Percentiles rank a stretch among this genome's conserved stretches.
phyloP scores from a whole-genome alignment of 1,140 invertebrate species.

The Branchinecta lynchi region DNA sequence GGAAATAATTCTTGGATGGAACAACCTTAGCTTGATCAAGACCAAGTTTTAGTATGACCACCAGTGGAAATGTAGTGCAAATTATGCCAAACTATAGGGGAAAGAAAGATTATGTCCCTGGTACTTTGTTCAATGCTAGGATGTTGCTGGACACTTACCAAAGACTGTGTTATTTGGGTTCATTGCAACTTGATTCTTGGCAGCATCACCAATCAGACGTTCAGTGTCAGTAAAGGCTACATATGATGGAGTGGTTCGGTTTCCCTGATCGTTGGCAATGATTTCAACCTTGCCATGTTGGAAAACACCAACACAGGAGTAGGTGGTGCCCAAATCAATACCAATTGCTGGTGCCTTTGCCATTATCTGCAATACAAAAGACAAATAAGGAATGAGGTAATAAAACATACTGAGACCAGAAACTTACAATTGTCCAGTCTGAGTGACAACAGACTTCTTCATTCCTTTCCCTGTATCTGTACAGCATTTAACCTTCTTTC shows the following conservation, averaged over 20 bases:
- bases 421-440: too few relatives aligned
- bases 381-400: too few relatives aligned
- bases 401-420: too few relatives aligned
- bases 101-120: background rate
- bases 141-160: slow-evolving; percentile 29
- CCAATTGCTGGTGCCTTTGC: slow-evolving; percentile 43
- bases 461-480: too few relatives aligned
- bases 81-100: background rate
- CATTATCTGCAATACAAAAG: background rate
- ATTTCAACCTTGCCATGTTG: slow-evolving; percentile 78
- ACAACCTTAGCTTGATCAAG: too few relatives aligned
- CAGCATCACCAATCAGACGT: slow-evolving; percentile 66
- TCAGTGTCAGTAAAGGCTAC: slow-evolving; percentile 82
- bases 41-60: background rate
- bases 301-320: slow-evolving; percentile 77
- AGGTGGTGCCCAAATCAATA: slow-evolving; percentile 67
- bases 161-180: slow-evolving; percentile 94
- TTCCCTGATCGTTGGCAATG: slow-evolving; percentile 82
- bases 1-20: too few relatives aligned
- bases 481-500: too few relatives aligned
- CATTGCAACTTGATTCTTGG: slow-evolving; percentile 72
- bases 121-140: background rate
- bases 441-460: too few relatives aligned
- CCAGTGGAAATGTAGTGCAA: background rate
- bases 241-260: slow-evolving; percentile 73